These are phyloP conservation scores for Cairina moschata DNA, from an alignment of 2,113 vertebrate species.

Conservation along the genomic window DNA sequence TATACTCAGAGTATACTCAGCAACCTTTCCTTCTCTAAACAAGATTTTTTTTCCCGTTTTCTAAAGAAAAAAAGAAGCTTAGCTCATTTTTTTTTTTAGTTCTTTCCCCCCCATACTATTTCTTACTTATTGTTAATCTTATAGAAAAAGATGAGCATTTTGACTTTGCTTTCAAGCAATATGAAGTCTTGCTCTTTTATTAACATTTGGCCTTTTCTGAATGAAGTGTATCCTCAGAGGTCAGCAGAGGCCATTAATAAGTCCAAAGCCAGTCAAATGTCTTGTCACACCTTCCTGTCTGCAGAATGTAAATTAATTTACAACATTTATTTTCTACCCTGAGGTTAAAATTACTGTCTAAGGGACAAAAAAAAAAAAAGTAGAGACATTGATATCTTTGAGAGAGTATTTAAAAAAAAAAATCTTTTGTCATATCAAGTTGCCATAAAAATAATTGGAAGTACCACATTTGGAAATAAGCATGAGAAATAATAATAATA, in stretches of 20 bases:
- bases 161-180: neutral
- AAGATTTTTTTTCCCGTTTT: neutral
- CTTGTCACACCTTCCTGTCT: constrained; percentile 66
- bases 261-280: constrained; percentile 66
- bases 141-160: neutral
- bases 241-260: constrained; percentile 70
- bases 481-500: neutral
- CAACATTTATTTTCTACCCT: constrained; percentile 75
- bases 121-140: neutral
- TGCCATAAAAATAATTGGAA: constrained; percentile 64
- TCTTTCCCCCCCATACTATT: too few relatives aligned
- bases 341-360: constrained; percentile 76
- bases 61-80: neutral
- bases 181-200: neutral
- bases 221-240: constrained; percentile 68
- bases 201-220: constrained; percentile 69
- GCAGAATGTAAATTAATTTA: constrained; percentile 10
- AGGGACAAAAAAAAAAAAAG: constrained; percentile 59
- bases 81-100: neutral
- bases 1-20: neutral
- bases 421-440: constrained; percentile 57
- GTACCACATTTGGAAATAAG: neutral
- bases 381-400: constrained; percentile 49
- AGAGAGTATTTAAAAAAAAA: constrained; percentile 41
- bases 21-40: neutral